Evolutionary conservation across 2,888 invertebrate species (phyloP).

Genomic region (Xestia sexstrigata): DNA sequence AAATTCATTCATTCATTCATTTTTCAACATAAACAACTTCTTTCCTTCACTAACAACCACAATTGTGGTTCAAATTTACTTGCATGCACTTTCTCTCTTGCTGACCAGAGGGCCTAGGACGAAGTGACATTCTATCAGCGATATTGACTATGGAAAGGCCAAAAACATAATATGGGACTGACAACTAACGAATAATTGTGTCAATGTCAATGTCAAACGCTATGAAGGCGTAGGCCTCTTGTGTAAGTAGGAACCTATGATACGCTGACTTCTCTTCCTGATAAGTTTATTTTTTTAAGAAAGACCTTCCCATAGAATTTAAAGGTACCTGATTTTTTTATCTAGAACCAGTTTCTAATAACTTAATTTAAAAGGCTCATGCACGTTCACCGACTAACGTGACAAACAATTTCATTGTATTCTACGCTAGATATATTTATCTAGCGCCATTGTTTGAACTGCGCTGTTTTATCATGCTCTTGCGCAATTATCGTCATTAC

Average conservation of each 20-base stretch:
- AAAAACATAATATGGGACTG: background rate
- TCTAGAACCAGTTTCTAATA: slow-evolving; percentile 15
- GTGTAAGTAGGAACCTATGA: background rate
- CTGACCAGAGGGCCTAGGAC: background rate
- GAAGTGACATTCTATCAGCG: background rate
- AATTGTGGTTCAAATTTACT: no score
- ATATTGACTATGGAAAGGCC: background rate
- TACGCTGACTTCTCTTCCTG: background rate
- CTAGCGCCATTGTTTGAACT: slow-evolving; percentile 41
- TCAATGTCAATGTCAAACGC: no score
- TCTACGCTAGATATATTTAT: slow-evolving; percentile 34
- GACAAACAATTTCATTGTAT: slow-evolving; percentile 46
- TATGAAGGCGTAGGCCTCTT: no score
- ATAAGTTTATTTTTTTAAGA: background rate
- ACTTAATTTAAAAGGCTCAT: slow-evolving; percentile 19
- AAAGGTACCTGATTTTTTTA: background rate
- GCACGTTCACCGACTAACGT: slow-evolving; percentile 17
- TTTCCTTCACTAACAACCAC: no score
- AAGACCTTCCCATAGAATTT: background rate
- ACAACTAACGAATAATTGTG: background rate
- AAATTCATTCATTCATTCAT: no score
- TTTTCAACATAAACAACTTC: no score
- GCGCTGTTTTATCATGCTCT: slow-evolving; percentile 38
- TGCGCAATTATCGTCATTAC: slow-evolving; percentile 49
- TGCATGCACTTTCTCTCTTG: background rate